Evolutionary conservation across 2,797 vertebrate genomes (phyloP).

Genomic region (Darevskia mixta): DNA sequence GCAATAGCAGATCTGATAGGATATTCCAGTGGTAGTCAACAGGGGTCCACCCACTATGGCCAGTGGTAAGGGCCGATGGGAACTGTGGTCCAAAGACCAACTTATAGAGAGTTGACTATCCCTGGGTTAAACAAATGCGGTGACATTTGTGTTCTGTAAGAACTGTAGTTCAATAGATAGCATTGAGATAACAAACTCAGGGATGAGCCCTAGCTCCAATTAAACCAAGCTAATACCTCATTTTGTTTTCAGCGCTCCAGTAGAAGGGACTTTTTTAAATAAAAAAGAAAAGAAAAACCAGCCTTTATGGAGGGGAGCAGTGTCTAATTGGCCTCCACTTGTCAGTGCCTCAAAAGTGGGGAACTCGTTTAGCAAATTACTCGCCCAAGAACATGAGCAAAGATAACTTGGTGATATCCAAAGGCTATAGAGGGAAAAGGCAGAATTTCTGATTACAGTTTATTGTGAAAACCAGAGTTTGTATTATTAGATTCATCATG

Average conservation of each 20-base stretch:
- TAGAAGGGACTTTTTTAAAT: not conserved
- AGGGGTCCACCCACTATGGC: not conserved
- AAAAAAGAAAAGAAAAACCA: not conserved
- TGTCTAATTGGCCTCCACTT: not conserved
- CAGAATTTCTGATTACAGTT: conserved; percentile 56
- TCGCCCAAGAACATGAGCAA: conserved; percentile 41
- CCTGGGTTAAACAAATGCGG: not conserved
- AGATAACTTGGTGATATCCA: conserved; percentile 43
- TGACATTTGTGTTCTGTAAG: not conserved
- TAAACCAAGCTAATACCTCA: not conserved
- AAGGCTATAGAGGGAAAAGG: conserved; percentile 49
- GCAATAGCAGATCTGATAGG: not conserved
- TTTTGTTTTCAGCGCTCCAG: not conserved
- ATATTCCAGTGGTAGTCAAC: not conserved
- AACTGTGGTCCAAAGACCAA: too few relatives aligned
- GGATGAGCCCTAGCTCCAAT: not conserved
- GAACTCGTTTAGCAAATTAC: not conserved
- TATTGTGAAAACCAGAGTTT: conserved; percentile 60
- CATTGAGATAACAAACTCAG: not conserved
- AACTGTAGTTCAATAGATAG: not conserved
- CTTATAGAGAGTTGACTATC: too few relatives aligned
- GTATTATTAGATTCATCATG: conserved; percentile 40
- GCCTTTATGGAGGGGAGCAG: not conserved
- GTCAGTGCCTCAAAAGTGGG: not conserved
- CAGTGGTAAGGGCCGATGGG: too few relatives aligned